These are phyloP conservation scores for Haliaeetus leucogaster DNA, from an alignment of 2,113 vertebrate genomes.

Conservation along the genomic window DNA sequence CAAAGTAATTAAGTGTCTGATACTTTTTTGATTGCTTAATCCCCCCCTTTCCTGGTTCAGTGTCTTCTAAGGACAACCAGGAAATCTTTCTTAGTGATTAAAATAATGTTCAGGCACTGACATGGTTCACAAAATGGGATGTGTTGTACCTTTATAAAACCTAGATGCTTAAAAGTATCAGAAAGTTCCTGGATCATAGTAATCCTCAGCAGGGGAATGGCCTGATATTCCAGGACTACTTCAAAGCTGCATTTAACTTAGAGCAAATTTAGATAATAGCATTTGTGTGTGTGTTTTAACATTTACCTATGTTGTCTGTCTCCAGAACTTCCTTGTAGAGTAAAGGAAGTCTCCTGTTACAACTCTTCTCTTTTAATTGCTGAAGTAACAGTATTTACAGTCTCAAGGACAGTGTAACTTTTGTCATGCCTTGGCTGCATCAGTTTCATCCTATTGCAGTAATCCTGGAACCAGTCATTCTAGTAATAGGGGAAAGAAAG, in stretches of 20 bases:
- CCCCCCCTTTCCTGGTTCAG: not conserved
- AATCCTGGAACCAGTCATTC: not conserved
- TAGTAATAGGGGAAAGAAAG: not conserved
- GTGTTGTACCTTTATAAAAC: not conserved
- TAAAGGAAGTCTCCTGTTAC: not conserved
- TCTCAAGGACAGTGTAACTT: not conserved
- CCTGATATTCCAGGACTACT: not conserved
- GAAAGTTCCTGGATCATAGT: not conserved
- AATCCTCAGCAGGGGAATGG: not conserved
- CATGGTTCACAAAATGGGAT: not conserved
- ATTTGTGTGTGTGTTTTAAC: not conserved
- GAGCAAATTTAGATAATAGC: not conserved
- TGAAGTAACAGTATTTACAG: not conserved
- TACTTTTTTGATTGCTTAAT: conserved; percentile 32
- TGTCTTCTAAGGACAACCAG: conserved; percentile 15
- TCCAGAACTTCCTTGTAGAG: not conserved
- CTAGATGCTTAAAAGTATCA: not conserved
- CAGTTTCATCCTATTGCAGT: not conserved
- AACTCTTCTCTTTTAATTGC: not conserved
- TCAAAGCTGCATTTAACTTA: not conserved
- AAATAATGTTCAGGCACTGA: not conserved
- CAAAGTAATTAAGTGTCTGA: conserved; percentile 22
- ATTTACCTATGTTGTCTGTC: not conserved
- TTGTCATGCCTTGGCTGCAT: not conserved
- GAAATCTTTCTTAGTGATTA: not conserved